Conservation (phyloP, 1,140 invertebrate genomes). For the Drosophila nigrodunni region DNA sequence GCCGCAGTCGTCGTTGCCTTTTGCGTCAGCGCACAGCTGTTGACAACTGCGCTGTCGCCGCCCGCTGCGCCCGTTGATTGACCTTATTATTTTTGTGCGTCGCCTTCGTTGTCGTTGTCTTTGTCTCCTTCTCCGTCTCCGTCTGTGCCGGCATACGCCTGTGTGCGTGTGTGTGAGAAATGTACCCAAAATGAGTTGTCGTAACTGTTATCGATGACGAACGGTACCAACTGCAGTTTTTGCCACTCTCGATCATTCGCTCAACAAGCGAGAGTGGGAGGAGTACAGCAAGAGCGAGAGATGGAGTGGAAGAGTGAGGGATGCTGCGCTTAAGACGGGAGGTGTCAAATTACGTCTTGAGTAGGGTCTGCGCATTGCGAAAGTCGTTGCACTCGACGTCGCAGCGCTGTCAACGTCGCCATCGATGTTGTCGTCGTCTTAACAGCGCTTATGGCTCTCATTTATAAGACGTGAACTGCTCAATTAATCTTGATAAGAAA, state of each 20-base stretch:
- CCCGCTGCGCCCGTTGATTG: constrained; percentile 77
- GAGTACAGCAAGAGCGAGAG: not conserved
- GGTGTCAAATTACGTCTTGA: constrained; percentile 65
- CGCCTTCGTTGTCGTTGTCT: not conserved
- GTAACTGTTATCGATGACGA: constrained; percentile 66
- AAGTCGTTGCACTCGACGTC: constrained; percentile 15
- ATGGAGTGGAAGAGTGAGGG: not conserved
- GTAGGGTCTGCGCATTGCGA: constrained; percentile 36
- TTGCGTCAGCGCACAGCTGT: constrained; percentile 72
- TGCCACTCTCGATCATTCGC: constrained; percentile 20
- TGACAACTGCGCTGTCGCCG: constrained; percentile 64
- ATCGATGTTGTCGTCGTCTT: not conserved
- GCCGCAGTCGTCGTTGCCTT: constrained; percentile 17
- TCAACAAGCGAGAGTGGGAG: not conserved
- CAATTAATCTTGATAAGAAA: constrained; percentile 21
- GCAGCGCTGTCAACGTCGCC: not conserved
- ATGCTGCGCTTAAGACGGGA: constrained; percentile 13
- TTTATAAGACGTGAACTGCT: constrained; percentile 17
- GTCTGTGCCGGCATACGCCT: not conserved
- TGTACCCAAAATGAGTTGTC: constrained; percentile 51
- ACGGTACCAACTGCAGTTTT: constrained; percentile 29
- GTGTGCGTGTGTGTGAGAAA: constrained; percentile 40
- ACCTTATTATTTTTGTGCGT: constrained; percentile 69
- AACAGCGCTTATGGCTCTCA: constrained; percentile 8
- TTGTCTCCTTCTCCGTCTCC: too few relatives aligned